Evolutionary conservation across 2,888 invertebrate species (phyloP), one percentile per base, ranked within the genome.

Genomic region (Ditula angustiorana): DNA sequence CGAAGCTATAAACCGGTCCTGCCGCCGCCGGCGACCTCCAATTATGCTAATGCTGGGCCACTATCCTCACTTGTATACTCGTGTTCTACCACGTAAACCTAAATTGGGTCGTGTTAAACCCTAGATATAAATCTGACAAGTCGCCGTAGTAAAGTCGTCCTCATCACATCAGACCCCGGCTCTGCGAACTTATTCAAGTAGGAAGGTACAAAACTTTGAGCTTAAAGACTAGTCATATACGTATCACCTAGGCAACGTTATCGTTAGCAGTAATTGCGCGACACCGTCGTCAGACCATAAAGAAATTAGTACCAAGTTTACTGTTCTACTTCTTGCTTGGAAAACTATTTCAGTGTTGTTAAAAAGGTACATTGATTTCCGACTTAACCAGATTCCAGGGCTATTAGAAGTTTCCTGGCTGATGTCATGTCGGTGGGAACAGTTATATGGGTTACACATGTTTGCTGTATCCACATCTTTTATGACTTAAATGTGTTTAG

Each of bases 41-140:
- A 87, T 89, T 90, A 89, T 89, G 88, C 78, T 83, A 90, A 90
- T 90, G 76, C 74, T 76, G 80, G 53, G 46, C 35, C 79, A 77
- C 78, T 80, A 75, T 82, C 80, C 78, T 82, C 72, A 69, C 69
- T 67, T 62, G 62, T 67, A 71, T 65, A 71, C 73, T 66, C 56
- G 58, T 69, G 59, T 55, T 67, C 66, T 35, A 67, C 72, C 67
- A 68, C 67, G 61, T 70, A 60, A 61, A 68, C 57, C 64, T 69
- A 76, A 74, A 74, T 76, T 72, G 70, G 69, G 61, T 10, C 37
- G 21, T 50, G n/a, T 26, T 57, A 41, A 26, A 41, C 57, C 33
- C 44, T 57, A 61, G 47, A 26, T 44, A n/a, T n/a, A n/a, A n/a
- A n/a, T n/a, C n/a, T n/a, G n/a, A n/a, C n/a, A n/a, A n/a, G n/a